Percentiles rank a stretch among this genome's conserved stretches.
These are phyloP conservation scores for Aleiodes sp. DNA, from an alignment of 1,140 invertebrate species.

Conservation along the genomic window DNA sequence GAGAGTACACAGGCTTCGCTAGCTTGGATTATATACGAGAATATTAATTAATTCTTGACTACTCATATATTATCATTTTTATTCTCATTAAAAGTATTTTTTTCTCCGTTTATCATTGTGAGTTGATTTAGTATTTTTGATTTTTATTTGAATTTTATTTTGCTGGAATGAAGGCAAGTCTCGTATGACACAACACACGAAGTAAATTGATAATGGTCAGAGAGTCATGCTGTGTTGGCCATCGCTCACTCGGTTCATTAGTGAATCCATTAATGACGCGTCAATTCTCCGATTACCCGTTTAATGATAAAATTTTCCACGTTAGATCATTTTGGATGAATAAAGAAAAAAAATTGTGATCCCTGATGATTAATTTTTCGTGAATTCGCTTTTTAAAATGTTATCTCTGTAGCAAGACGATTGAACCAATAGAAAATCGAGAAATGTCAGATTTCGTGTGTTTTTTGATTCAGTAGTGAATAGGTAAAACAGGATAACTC, in stretches of 20 bases:
- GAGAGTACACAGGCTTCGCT: neutral
- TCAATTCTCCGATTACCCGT: conserved; percentile 9
- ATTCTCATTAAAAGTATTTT: conserved; percentile 7
- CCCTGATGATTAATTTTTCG: no score
- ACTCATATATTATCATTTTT: neutral
- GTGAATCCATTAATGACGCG: conserved; percentile 17
- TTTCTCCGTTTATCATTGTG: neutral
- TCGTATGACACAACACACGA: conserved; percentile 52
- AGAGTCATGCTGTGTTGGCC: conserved; percentile 11
- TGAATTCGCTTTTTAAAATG: no score
- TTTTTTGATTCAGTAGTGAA: no score
- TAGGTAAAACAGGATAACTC: no score
- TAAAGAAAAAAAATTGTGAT: no score
- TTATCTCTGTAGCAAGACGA: no score
- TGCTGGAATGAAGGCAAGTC: conserved; percentile 58
- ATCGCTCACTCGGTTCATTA: conserved; percentile 10
- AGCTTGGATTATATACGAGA: neutral
- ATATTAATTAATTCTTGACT: neutral
- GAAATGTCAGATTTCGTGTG: no score
- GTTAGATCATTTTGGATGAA: neutral
- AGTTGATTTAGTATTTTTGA: conserved; percentile 35
- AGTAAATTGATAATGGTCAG: conserved; percentile 23
- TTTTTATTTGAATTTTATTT: conserved; percentile 44
- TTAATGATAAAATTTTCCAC: neutral
- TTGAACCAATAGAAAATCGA: no score